Conservation (phyloP, 2,797 vertebrate species). For the Eremophila alpestris region DNA sequence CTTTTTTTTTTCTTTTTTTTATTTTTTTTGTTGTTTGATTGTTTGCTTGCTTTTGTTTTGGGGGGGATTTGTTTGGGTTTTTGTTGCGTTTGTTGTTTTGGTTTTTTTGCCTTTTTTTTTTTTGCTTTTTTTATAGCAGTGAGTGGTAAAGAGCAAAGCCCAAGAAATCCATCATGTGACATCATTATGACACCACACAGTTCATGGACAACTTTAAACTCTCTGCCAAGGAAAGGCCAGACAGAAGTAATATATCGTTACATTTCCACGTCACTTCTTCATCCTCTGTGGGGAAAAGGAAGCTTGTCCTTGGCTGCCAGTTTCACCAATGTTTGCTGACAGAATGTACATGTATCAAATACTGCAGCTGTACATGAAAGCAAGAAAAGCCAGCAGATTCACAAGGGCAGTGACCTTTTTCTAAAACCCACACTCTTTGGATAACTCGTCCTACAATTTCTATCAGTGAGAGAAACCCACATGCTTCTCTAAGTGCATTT, state of each 20-base stretch:
- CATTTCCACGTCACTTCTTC: neutral
- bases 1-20: too few relatives aligned
- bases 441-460: slow-evolving; percentile 29
- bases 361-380: neutral
- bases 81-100: too few relatives aligned
- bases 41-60: too few relatives aligned
- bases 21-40: too few relatives aligned
- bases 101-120: neutral
- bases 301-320: neutral
- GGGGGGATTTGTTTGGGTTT: too few relatives aligned
- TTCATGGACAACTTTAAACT: neutral
- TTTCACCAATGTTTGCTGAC: neutral
- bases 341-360: neutral
- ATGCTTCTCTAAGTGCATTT: neutral
- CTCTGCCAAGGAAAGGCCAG: slow-evolving; percentile 35
- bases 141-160: slow-evolving; percentile 4
- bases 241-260: neutral
- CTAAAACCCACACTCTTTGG: slow-evolving; percentile 31
- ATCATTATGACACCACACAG: slow-evolving; percentile 39
- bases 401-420: neutral
- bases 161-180: slow-evolving; percentile 35
- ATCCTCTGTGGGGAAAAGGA: neutral
- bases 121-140: neutral
- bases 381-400: neutral
- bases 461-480: slow-evolving; percentile 24